Evolutionary conservation across 2,797 vertebrate species (phyloP), one percentile per base, ranked within the genome.

Genomic region (Prionace glauca): DNA sequence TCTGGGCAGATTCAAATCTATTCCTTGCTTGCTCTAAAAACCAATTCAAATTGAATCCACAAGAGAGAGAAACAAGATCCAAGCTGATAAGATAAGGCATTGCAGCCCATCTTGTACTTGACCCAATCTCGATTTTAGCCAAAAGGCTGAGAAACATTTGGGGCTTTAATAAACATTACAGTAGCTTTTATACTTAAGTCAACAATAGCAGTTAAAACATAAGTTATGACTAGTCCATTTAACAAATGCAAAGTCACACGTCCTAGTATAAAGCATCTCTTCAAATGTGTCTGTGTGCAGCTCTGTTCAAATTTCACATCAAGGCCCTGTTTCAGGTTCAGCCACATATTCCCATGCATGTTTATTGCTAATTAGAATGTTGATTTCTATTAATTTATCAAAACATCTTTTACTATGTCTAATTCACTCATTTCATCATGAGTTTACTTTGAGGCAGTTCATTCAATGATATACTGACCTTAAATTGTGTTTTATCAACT

Each of bases 401-500:
- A 41, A 26, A 74, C 18, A 62, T 32, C 26, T 56, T 74, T 74
- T 22, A 94, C 71, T 45, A 18, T 16, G 56, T 26, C 29, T 56
- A 1, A 32, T 56, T 94, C 71, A 74, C 20, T 8, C 45, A 50
- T 94, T 72, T 94, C 36, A 74, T 29, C 26, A 74, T 72, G 71
- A 45, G 24, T 45, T 74, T 94, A 74, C 24, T 29, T 74, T 74
- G 93, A 94, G 36, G 74, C 11, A 74, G 45, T 74, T 74, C 69
- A 94, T 94, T 94, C 26, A 24, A 26, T 18, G 1, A 74, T 56
- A 32, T 50, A 72, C 41, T 74, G 41, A 94, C 12, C 22, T 45
- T 26, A 14, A 45, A 94, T 71, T 62, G 65, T 93, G 8, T 94
- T 92, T n/a, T 94, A 94, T 94, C 67, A 45, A 94, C 50, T 94